Evolutionary conservation across 1,140 invertebrate genomes (phyloP).

Genomic region (Diploscapter pachys): DNA sequence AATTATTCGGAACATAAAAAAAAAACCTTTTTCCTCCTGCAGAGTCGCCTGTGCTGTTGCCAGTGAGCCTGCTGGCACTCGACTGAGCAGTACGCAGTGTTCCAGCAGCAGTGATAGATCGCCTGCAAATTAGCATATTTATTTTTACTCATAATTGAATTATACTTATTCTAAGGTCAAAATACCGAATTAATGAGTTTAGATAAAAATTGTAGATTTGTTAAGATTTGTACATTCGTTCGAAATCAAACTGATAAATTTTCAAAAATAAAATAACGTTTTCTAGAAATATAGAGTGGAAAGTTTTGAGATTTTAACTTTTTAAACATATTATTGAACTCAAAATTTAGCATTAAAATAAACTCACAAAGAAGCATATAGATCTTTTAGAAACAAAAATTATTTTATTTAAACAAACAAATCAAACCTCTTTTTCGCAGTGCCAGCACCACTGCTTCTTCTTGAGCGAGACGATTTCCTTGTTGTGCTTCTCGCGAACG

Average conservation of each 20-base stretch:
- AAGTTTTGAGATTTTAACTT: neutral
- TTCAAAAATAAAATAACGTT: neutral
- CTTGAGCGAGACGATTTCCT: slow-evolving; percentile 73
- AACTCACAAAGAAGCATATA: too few species aligned
- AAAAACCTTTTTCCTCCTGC: slow-evolving; percentile 38
- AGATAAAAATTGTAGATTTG: too few species aligned
- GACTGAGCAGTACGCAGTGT: slow-evolving; percentile 78
- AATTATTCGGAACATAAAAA: too few species aligned
- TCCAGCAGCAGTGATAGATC: slow-evolving; percentile 86
- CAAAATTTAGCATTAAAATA: neutral
- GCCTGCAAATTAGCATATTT: slow-evolving; percentile 65
- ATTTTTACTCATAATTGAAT: too few species aligned
- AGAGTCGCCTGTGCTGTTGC: slow-evolving; percentile 41
- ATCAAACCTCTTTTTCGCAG: slow-evolving; percentile 34
- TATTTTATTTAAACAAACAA: neutral
- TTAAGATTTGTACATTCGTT: too few species aligned
- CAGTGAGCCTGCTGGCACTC: slow-evolving; percentile 58
- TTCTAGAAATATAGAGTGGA: too few species aligned
- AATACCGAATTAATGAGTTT: too few species aligned
- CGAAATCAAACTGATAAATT: neutral
- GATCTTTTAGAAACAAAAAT: neutral
- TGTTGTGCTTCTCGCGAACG: slow-evolving; percentile 70
- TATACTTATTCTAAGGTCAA: too few species aligned
- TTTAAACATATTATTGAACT: slow-evolving; percentile 4
- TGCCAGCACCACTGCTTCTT: slow-evolving; percentile 72